Evolutionary conservation across 2,888 invertebrate species (phyloP).

Genomic region (Nezara viridula): DNA sequence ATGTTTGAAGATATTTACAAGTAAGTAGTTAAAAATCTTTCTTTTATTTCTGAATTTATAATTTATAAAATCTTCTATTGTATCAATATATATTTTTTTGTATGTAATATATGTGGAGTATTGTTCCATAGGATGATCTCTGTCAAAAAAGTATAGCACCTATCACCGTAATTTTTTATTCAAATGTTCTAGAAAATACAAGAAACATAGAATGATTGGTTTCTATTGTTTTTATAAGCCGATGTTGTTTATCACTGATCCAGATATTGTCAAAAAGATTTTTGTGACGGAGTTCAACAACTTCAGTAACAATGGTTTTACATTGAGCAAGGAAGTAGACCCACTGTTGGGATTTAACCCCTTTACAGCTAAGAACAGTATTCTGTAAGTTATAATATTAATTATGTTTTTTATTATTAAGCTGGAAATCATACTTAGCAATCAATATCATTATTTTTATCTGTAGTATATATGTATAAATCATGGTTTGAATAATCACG

Average conservation of each 20-base stretch:
- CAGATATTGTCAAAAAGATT: background rate
- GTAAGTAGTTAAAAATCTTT: background rate
- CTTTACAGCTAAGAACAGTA: background rate
- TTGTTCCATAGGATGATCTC: background rate
- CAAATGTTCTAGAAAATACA: slow-evolving; percentile 1
- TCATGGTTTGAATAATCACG: no score
- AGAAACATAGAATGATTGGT: background rate
- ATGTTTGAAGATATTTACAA: background rate
- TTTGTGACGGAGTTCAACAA: background rate
- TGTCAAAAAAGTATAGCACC: no score
- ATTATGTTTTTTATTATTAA: background rate
- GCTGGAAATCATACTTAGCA: background rate
- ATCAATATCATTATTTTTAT: background rate
- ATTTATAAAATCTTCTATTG: no score
- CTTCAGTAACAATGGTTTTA: slow-evolving; percentile 10
- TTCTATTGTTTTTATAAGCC: background rate
- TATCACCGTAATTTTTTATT: background rate
- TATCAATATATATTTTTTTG: no score
- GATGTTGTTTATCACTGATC: background rate
- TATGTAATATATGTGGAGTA: no score
- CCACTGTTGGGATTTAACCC: background rate
- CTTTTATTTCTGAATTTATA: background rate
- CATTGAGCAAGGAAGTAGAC: background rate
- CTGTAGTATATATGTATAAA: no score
- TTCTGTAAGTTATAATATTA: background rate